Evolutionary conservation across 2,113 vertebrate species (phyloP).

Genomic region (Anhinga anhinga): DNA sequence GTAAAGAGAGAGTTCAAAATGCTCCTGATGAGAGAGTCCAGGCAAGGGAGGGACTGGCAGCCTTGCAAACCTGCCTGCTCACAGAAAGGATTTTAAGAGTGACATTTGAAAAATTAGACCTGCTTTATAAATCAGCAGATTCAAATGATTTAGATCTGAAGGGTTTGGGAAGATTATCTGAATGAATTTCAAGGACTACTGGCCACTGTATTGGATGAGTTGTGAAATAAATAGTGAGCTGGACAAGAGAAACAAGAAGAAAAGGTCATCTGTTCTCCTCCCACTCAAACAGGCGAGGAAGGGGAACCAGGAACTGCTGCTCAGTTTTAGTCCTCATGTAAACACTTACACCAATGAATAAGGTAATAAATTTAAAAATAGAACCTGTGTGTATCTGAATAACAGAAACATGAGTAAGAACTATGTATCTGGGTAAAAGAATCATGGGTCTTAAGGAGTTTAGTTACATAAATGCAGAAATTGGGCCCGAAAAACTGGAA

Average conservation of each 20-base stretch:
- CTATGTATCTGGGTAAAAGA: not conserved
- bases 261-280: not conserved
- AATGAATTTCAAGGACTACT: not conserved
- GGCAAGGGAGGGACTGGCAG: not conserved
- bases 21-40: not conserved
- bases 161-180: not conserved
- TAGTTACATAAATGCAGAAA: not conserved
- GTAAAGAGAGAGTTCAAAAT: not conserved
- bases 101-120: not conserved
- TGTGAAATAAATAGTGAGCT: not conserved
- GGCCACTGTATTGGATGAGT: not conserved
- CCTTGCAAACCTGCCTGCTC: not conserved
- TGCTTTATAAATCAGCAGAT: not conserved
- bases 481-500: not conserved
- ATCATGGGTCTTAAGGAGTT: not conserved
- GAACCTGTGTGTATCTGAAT: not conserved
- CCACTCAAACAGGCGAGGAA: not conserved
- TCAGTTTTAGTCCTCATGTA: not conserved
- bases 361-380: not conserved
- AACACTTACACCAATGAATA: not conserved
- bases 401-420: not conserved
- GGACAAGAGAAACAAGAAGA: not conserved
- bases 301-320: not conserved
- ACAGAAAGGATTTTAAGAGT: not conserved
- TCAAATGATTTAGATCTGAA: not conserved